Conservation (phyloP, 1,140 invertebrate species). For the Phenacoccus solenopsis region DNA sequence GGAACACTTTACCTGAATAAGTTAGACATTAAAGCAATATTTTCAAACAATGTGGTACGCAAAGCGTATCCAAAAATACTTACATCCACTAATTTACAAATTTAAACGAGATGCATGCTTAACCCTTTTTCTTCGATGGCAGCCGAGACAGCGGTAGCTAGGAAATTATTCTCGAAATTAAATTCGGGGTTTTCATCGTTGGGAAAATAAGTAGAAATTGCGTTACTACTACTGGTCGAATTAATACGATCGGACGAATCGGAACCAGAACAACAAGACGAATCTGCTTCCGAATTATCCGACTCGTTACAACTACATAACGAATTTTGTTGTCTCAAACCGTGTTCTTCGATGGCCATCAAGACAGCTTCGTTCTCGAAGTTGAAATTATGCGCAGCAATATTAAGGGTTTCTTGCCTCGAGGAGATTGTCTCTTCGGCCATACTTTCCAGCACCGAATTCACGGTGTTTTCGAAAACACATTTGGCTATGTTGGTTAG, state of each 20-base stretch:
- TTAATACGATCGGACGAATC: background rate
- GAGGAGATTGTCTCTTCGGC: slow-evolving; percentile 23
- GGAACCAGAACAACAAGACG: background rate
- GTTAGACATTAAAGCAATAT: background rate
- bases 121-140: slow-evolving; percentile 30
- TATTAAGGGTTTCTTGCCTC: slow-evolving; percentile 23
- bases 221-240: background rate
- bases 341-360: slow-evolving; percentile 33
- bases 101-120: slow-evolving; percentile 18
- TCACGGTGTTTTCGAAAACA: slow-evolving; percentile 32
- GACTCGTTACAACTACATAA: background rate
- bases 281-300: background rate
- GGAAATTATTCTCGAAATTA: slow-evolving; percentile 26
- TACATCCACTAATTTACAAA: background rate
- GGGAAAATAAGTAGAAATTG: background rate
- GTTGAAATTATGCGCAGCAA: slow-evolving; percentile 23
- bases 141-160: slow-evolving; percentile 27
- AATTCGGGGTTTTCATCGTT: background rate
- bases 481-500: slow-evolving; percentile 24
- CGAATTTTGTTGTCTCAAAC: slow-evolving; percentile 26
- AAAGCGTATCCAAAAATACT: background rate
- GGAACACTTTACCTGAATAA: background rate
- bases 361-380: slow-evolving; percentile 33
- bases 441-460: slow-evolving; percentile 33
- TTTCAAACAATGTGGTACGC: no score